Evolutionary conservation across 2,113 vertebrate genomes (phyloP).

Genomic region (Parotia lawesii): DNA sequence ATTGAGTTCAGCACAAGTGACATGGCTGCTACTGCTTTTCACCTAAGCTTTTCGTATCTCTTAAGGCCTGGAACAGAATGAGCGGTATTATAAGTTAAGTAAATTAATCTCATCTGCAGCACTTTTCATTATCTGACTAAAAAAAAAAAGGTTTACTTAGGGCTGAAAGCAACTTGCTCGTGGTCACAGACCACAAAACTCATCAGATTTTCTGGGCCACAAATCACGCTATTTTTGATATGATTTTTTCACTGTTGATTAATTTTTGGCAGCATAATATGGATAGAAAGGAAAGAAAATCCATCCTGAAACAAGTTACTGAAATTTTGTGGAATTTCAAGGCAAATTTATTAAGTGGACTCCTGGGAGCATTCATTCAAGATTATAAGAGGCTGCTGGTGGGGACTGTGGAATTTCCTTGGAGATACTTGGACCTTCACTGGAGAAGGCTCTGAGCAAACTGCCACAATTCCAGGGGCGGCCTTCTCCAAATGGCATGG

Average conservation of each 20-base stretch:
- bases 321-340: not conserved
- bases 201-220: not conserved
- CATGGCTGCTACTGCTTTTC: not conserved
- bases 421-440: not conserved
- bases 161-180: not conserved
- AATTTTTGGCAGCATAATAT: not conserved
- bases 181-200: not conserved
- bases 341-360: not conserved
- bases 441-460: not conserved
- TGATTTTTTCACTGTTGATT: not conserved
- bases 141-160: not conserved
- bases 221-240: not conserved
- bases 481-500: rapidly evolving
- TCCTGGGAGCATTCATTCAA: not conserved
- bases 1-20: not conserved
- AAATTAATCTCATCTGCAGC: not conserved
- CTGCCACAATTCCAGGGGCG: not conserved
- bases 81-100: not conserved
- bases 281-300: not conserved
- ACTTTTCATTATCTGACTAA: not conserved
- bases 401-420: not conserved
- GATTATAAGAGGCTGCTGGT: not conserved
- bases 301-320: not conserved
- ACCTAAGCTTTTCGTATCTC: not conserved
- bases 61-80: not conserved